Percentiles rank a stretch among this genome's conserved stretches.
These are phyloP conservation scores for Rhinoraja longicauda DNA, from an alignment of 2,797 vertebrate genomes.

Conservation along the genomic window DNA sequence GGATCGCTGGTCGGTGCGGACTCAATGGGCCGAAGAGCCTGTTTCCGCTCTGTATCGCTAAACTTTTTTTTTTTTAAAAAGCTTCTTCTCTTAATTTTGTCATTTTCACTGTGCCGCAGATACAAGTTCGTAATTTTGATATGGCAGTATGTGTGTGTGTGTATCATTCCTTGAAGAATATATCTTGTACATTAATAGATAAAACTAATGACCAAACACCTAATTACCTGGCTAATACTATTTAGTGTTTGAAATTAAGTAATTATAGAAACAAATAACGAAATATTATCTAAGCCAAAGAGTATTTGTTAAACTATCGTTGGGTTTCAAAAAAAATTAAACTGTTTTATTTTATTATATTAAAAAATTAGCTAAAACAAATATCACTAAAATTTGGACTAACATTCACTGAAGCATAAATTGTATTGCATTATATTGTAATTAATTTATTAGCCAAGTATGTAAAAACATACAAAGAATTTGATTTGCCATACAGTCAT, in stretches of 20 bases:
- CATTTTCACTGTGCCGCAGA: neutral
- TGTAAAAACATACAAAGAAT: no score
- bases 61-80: no score
- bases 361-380: no score
- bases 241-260: neutral
- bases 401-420: neutral
- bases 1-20: no score
- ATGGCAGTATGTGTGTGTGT: neutral
- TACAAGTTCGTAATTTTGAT: neutral
- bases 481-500: no score
- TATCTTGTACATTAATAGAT: neutral
- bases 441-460: no score
- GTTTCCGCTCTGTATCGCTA: no score
- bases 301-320: neutral
- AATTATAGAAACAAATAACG: neutral
- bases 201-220: neutral
- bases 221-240: neutral
- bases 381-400: no score
- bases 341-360: no score
- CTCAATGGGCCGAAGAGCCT: no score
- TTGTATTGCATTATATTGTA: no score
- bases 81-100: neutral
- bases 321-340: neutral
- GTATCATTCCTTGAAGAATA: neutral
- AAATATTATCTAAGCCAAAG: neutral